Percentiles rank a stretch among this genome's conserved stretches.
These are phyloP conservation scores for Streptopelia turtur DNA, from an alignment of 2,797 vertebrate species.

Conservation along the genomic window DNA sequence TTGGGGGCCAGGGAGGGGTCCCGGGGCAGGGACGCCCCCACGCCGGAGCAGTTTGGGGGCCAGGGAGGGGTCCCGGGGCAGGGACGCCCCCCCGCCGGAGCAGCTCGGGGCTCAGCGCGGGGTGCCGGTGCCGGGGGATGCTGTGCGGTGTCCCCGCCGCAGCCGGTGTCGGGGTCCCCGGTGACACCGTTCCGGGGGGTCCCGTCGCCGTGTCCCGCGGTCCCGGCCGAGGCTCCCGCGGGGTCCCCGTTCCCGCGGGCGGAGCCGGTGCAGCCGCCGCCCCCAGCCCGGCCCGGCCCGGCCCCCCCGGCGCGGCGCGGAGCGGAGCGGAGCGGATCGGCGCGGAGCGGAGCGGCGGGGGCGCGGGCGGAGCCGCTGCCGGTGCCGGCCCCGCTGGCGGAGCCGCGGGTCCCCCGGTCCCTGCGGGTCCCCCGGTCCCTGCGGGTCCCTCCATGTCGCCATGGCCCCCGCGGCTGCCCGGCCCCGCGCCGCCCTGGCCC, in stretches of 20 bases:
- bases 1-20: not conserved
- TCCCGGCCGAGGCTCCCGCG: not conserved
- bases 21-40: too few species aligned
- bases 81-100: too few species aligned
- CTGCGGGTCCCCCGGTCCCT: too few species aligned
- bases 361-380: conserved; percentile 26
- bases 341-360: not conserved
- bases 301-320: not conserved
- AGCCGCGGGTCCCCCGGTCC: not conserved
- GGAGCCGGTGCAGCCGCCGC: not conserved
- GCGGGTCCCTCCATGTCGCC: not conserved
- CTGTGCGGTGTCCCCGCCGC: too few species aligned
- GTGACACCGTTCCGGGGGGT: not conserved
- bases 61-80: not conserved
- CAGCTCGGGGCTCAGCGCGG: too few species aligned
- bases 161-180: too few species aligned
- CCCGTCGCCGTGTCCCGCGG: not conserved
- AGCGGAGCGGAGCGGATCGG: not conserved
- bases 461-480: conserved; percentile 1
- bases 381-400: not conserved
- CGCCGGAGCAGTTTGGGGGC: too few species aligned
- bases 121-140: too few species aligned
- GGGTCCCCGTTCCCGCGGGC: not conserved
- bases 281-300: not conserved
- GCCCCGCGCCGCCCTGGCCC: conserved; percentile 15